Evolutionary conservation across 2,113 vertebrate species (phyloP).

Genomic region (Saccopteryx leptura): DNA sequence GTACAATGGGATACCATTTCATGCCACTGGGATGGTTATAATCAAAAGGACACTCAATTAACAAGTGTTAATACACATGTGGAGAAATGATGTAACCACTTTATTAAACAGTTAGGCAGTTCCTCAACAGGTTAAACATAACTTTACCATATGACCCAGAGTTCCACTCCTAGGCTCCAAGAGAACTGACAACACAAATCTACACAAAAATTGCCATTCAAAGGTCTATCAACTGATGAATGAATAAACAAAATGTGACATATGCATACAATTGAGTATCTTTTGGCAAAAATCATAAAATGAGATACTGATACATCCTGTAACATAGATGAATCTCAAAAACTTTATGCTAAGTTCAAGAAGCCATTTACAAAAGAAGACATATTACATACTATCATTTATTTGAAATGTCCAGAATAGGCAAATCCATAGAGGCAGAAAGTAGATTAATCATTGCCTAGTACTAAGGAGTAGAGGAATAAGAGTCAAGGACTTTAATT

Average conservation of each 20-base stretch:
- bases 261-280: neutral
- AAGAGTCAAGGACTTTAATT: slow-evolving; percentile 23
- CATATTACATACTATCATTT: neutral
- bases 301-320: slow-evolving; percentile 10
- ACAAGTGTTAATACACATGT: neutral
- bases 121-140: slow-evolving; percentile 5
- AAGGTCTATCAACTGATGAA: neutral
- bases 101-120: neutral
- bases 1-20: neutral
- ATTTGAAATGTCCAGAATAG: slow-evolving; percentile 42
- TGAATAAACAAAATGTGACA: neutral
- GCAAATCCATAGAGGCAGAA: slow-evolving; percentile 1
- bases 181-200: slow-evolving; percentile 22
- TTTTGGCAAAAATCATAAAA: slow-evolving; percentile 51
- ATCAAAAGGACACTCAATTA: neutral
- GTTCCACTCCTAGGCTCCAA: slow-evolving; percentile 9
- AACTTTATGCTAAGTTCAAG: slow-evolving; percentile 25
- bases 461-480: neutral
- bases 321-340: slow-evolving; percentile 34
- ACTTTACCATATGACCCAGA: neutral
- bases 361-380: slow-evolving; percentile 53
- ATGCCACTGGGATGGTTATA: neutral
- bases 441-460: neutral
- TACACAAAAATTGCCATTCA: slow-evolving; percentile 18
- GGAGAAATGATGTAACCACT: slow-evolving; percentile 6